Percentiles rank a stretch among this genome's conserved stretches.
Evolutionary conservation across 30 jellyfish, hydroid and myxozoan species (phyloP).

Genomic region (Turritopsis dohrnii): DNA sequence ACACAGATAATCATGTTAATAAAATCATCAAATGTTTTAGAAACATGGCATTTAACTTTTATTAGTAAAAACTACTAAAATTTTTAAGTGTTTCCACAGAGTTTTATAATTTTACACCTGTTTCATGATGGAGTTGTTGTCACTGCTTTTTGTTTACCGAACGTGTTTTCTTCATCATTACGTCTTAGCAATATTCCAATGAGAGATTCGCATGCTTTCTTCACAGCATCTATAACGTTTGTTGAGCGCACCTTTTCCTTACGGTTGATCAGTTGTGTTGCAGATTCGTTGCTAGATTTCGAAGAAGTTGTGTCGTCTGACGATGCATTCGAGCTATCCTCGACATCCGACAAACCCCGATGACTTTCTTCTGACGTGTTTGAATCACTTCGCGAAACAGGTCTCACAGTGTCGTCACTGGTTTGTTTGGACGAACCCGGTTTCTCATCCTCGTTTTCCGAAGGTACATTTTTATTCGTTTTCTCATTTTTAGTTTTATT

Average conservation of each 20-base stretch:
- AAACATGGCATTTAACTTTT: neutral
- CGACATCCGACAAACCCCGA: neutral
- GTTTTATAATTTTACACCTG: neutral
- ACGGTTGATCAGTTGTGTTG: neutral
- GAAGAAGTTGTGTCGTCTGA: conserved; percentile 8
- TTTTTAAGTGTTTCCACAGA: neutral
- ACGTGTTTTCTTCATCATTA: conserved; percentile 1
- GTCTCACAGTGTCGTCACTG: neutral
- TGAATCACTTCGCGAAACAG: neutral
- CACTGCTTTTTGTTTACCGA: neutral
- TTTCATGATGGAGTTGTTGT: neutral
- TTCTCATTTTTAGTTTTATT: neutral
- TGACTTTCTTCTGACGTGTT: neutral
- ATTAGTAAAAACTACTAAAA: neutral
- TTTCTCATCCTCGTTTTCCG: neutral
- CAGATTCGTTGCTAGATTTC: neutral
- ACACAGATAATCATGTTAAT: neutral
- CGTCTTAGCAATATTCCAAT: neutral
- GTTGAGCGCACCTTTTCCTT: neutral
- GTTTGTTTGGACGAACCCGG: neutral
- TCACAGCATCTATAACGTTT: conserved; percentile 5
- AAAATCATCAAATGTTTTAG: neutral
- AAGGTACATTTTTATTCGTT: neutral
- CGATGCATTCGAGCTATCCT: conserved; percentile 9
- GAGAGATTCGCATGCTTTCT: conserved; percentile 11